phyloP scores from a whole-genome alignment of 2,113 vertebrate genomes.

The Oreochromis tanganicae region DNA sequence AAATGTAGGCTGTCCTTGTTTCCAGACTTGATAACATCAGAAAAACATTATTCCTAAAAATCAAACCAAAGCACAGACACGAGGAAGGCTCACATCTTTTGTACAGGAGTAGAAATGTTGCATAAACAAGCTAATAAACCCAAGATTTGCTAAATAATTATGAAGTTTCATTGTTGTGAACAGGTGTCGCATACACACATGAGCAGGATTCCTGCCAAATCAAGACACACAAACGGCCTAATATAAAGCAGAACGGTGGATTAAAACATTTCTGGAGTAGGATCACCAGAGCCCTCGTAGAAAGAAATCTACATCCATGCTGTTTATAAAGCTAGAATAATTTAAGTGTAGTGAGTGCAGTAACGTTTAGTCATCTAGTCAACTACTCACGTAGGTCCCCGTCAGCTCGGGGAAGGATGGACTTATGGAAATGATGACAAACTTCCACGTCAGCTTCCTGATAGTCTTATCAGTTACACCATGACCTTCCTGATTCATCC shows the following conservation, averaged over 20 bases:
- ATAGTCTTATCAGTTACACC: not conserved
- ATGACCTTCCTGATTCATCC: not conserved
- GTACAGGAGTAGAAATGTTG: fast-evolving
- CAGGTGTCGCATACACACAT: not conserved
- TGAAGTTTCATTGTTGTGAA: fast-evolving
- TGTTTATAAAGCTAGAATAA: not conserved
- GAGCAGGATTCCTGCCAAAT: not conserved
- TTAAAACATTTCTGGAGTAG: not conserved
- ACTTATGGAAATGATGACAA: not conserved
- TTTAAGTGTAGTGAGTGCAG: not conserved
- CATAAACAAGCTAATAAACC: not conserved
- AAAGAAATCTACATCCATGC: not conserved
- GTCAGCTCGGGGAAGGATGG: not conserved
- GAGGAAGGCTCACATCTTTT: not conserved
- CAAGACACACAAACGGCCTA: fast-evolving
- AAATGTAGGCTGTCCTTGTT: not conserved
- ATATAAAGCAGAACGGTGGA: fast-evolving
- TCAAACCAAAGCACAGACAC: not conserved
- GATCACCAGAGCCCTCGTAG: not conserved
- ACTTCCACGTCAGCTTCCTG: not conserved
- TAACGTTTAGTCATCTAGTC: not conserved
- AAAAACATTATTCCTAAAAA: not conserved
- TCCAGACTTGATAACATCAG: not conserved
- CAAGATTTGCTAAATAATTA: not conserved
- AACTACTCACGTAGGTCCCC: not conserved